Evolutionary conservation across 2,113 vertebrate genomes (phyloP), one percentile per base, ranked within the genome.

Genomic region (Gopherus evgoodei): DNA sequence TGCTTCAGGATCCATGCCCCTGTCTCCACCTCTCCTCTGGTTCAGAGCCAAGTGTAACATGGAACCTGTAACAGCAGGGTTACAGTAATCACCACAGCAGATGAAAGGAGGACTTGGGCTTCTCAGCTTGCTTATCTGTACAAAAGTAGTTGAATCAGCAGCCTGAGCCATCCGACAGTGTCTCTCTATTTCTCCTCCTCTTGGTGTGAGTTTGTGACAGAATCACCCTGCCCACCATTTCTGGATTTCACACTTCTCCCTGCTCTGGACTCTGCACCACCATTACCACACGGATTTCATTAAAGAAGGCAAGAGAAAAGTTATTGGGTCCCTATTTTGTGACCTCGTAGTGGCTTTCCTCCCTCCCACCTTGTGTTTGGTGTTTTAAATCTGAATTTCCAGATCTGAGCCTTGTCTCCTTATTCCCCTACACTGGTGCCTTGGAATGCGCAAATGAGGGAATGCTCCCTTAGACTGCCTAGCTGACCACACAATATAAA

Each of bases 291-390:
- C 2, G 11, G 38, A 38, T 24, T 75, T 4, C n/a, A 38, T 22
- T 22, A 42, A 75, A 75, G n/a, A 75, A 75, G 69, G n/a, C 21
- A 42, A 24, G 21, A 42, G 10, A 24, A 1, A 42, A 21, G 22
- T 38, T 42, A 10, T 22, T 38, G 19, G 19, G 9, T 42, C n/a
- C n/a, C n/a, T 4, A 22, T 72, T 38, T 38, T 22, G 17, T 38
- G 69, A 22, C 38, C 25, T 8, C 38, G 1, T 0, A 2, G 12
- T 52, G 0, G 0, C 12, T 8, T 42, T 42, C 56, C 54, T 75
- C 47, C n/a, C 27, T 69, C 14, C n/a, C n/a, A 52, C 8, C 5
- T 6, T 53, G 1, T 22, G 7, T 0, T 38, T 78, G 1, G 2
- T 29, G 2, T 25, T 86, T 62, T 57, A 11, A 49, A 29, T n/a